A percentile compares a stretch with the other conserved stretches of the same genome.
phyloP scores from a whole-genome alignment of 2,888 invertebrate species.

The Himalopsyche anomala region DNA sequence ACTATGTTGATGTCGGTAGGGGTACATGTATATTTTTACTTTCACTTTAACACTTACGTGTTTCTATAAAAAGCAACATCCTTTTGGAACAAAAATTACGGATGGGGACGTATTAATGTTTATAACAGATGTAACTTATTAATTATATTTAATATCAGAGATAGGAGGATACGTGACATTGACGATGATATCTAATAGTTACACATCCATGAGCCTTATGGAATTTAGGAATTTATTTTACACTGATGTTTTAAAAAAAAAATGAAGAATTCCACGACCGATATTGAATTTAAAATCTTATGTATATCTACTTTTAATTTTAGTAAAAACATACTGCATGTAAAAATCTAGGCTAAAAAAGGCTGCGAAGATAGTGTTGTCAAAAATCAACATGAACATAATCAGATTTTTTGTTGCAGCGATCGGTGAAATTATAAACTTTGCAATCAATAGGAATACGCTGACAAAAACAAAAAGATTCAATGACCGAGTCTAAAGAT shows the following conservation, averaged over 20 bases:
- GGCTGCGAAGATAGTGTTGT: too few relatives aligned
- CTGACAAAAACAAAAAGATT: too few relatives aligned
- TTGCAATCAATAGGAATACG: too few relatives aligned
- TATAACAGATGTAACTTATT: background rate
- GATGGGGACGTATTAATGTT: conserved; percentile 37
- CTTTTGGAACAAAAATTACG: conserved; percentile 60
- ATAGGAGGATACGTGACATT: background rate
- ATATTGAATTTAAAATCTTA: too few relatives aligned
- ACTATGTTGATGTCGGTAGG: conserved; percentile 29
- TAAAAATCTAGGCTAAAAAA: too few relatives aligned
- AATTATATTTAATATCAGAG: background rate
- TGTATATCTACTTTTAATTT: too few relatives aligned
- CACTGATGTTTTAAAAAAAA: background rate
- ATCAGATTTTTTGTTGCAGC: too few relatives aligned
- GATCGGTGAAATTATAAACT: too few relatives aligned
- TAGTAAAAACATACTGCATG: too few relatives aligned
- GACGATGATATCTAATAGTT: background rate
- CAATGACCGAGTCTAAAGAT: too few relatives aligned
- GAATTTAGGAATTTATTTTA: background rate
- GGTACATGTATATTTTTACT: conserved; percentile 59
- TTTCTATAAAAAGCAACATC: conserved; percentile 63
- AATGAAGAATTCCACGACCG: background rate
- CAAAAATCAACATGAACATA: too few relatives aligned
- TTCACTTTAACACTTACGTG: conserved; percentile 61
- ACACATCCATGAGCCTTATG: background rate